These are phyloP conservation scores for Colius striatus DNA, from an alignment of 2,113 vertebrate species.

Conservation along the genomic window DNA sequence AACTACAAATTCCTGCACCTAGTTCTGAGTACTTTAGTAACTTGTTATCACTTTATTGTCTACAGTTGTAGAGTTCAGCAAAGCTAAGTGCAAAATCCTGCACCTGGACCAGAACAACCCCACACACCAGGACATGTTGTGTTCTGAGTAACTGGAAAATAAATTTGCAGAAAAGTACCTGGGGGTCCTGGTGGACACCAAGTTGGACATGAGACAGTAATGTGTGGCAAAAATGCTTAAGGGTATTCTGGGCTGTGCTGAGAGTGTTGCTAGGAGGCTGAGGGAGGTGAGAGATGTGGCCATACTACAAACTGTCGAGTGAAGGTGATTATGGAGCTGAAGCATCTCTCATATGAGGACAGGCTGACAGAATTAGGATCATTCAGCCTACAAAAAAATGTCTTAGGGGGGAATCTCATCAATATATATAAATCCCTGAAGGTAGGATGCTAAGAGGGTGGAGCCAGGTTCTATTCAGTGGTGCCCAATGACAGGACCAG, in stretches of 20 bases:
- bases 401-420: neutral
- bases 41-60: neutral
- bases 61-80: neutral
- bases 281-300: neutral
- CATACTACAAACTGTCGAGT: neutral
- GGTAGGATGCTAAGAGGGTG: neutral
- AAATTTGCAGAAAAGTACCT: neutral
- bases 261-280: neutral
- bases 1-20: neutral
- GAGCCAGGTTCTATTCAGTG: neutral
- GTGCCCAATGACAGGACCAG: neutral
- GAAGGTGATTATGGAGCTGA: neutral
- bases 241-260: neutral
- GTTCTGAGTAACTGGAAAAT: neutral
- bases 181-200: neutral
- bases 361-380: neutral
- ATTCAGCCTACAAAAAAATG: neutral
- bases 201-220: neutral
- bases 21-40: neutral
- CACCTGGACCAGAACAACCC: neutral
- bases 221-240: fast-evolving
- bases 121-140: neutral
- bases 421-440: neutral
- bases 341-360: neutral
- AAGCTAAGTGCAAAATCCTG: neutral